phyloP scores from a whole-genome alignment of 2,113 vertebrate species.

The Ovis canadensis region DNA sequence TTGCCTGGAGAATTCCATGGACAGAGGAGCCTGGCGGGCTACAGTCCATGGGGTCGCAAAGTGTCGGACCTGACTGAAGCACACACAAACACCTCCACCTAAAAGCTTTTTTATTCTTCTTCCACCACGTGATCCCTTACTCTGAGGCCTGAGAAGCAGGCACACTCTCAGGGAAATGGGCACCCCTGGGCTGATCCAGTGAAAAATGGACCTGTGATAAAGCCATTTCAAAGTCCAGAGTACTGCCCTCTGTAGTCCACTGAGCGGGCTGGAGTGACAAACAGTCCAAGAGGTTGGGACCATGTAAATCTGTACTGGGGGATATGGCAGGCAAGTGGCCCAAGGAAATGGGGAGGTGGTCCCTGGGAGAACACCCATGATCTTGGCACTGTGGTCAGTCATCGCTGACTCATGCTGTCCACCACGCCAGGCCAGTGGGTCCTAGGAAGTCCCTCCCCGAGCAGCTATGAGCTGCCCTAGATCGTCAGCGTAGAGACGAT shows the following conservation, averaged over 20 bases:
- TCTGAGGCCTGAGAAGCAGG: not conserved
- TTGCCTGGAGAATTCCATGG: not conserved
- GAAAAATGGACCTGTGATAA: not conserved
- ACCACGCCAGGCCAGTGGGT: rapidly evolving
- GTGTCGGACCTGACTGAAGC: rapidly evolving
- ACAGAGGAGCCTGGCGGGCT: not conserved
- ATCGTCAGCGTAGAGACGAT: rapidly evolving
- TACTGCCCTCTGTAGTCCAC: too few relatives aligned
- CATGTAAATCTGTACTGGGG: not conserved
- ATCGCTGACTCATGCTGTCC: not conserved
- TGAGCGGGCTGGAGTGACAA: not conserved
- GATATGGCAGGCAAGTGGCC: not conserved
- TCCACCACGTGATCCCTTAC: not conserved
- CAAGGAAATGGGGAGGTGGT: not conserved
- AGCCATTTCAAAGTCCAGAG: not conserved
- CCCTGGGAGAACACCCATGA: rapidly evolving
- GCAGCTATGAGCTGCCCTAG: not conserved
- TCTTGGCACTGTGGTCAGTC: not conserved
- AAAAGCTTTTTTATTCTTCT: not conserved
- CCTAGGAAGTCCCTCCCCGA: not conserved
- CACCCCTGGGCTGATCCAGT: not conserved
- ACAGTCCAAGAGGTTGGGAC: not conserved
- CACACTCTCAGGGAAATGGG: not conserved
- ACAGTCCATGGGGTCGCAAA: not conserved
- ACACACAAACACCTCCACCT: not conserved